phyloP scores from a whole-genome alignment of 2,797 vertebrate genomes.

The Crenichthys baileyi region DNA sequence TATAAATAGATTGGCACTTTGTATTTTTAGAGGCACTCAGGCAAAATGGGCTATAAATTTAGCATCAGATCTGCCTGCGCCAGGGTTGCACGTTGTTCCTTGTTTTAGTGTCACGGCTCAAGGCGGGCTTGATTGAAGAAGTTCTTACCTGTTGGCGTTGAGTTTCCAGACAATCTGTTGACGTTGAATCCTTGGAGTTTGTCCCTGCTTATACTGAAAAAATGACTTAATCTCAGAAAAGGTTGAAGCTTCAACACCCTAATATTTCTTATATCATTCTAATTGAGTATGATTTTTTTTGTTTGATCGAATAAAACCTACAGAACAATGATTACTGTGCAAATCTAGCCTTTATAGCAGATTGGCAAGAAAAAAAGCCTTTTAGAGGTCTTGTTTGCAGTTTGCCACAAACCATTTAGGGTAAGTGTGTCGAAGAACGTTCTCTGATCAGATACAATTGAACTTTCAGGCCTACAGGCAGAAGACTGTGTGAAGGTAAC shows the following conservation, averaged over 20 bases:
- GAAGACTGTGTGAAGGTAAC: background rate
- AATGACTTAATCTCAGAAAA: too few species aligned
- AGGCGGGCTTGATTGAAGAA: background rate
- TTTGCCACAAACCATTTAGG: too few species aligned
- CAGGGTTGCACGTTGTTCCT: background rate
- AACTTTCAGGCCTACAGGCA: background rate
- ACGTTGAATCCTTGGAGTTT: background rate
- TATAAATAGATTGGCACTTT: background rate
- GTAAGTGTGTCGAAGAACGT: too few species aligned
- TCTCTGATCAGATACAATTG: background rate
- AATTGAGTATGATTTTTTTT: too few species aligned
- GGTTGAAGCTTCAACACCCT: too few species aligned
- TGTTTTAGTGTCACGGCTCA: background rate
- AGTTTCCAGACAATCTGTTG: background rate
- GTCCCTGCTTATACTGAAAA: too few species aligned
- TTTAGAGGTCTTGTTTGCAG: too few species aligned
- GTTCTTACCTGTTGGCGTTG: background rate
- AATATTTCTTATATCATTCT: too few species aligned
- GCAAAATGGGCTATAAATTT: background rate
- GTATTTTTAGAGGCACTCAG: slow-evolving; percentile 3
- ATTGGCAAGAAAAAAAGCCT: background rate
- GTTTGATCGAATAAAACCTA: background rate
- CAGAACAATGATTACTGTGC: background rate
- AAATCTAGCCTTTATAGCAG: background rate
- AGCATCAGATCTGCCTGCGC: background rate